phyloP scores from a whole-genome alignment of 2,888 invertebrate genomes.

The Drosophila sordidula region DNA sequence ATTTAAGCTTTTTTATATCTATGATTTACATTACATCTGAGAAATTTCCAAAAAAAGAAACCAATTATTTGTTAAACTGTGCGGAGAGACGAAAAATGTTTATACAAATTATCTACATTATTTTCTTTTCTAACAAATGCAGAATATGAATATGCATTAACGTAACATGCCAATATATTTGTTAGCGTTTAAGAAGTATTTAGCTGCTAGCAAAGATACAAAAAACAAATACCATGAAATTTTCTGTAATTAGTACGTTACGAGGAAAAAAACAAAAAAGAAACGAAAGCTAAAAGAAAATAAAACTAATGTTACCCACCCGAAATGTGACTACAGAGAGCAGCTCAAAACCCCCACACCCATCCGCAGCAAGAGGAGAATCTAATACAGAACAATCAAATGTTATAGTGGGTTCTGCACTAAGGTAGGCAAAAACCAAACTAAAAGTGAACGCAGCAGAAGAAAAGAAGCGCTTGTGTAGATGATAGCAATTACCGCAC shows the following conservation, averaged over 20 bases:
- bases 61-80: conserved; percentile 13
- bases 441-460: conserved; percentile 9
- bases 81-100: conserved; percentile 17
- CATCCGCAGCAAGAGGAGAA: conserved; percentile 20
- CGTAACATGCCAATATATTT: conserved; percentile 44
- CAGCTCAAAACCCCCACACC: conserved; percentile 6
- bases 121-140: conserved; percentile 19
- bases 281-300: conserved; percentile 50
- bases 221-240: conserved; percentile 28
- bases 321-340: conserved; percentile 50
- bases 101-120: conserved; percentile 24
- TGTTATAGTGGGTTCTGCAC: conserved; percentile 35
- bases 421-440: conserved; percentile 34
- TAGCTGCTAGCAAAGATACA: conserved; percentile 53
- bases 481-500: conserved; percentile 41
- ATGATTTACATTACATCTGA: conserved; percentile 37
- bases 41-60: conserved; percentile 15
- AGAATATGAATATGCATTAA: conserved; percentile 24
- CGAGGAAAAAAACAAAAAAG: conserved; percentile 21
- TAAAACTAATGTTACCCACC: conserved; percentile 76
- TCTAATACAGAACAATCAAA: conserved; percentile 16
- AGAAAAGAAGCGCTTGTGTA: conserved; percentile 34
- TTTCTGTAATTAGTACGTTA: conserved; percentile 64
- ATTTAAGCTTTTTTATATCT: conserved; percentile 60
- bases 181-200: conserved; percentile 67